These are phyloP conservation scores for Orthonevra nobilis DNA, from an alignment of 2,888 invertebrate genomes.

Conservation along the genomic window DNA sequence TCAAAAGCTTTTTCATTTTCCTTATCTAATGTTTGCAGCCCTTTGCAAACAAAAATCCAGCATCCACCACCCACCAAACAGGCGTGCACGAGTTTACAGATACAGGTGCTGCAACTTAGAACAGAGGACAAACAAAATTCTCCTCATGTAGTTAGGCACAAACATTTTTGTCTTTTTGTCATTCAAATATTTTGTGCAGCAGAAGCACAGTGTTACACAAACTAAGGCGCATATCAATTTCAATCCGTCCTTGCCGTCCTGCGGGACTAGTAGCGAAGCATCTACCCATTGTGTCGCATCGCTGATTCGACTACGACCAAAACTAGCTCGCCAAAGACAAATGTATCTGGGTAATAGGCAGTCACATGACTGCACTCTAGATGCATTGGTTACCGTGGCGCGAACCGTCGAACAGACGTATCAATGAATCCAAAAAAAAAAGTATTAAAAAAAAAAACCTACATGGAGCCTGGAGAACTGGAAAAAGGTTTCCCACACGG, in stretches of 20 bases:
- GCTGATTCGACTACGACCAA: constrained; percentile 30
- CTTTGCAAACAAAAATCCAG: constrained; percentile 35
- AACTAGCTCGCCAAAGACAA: constrained; percentile 39
- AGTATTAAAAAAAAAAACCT: constrained; percentile 15
- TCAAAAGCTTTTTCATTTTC: constrained; percentile 52
- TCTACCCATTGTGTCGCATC: constrained; percentile 23
- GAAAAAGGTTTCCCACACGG: too few relatives aligned
- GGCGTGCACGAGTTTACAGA: neutral
- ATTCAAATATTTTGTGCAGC: constrained; percentile 39
- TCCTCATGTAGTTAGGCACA: constrained; percentile 41
- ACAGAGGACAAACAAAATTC: constrained; percentile 40
- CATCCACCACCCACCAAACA: neutral
- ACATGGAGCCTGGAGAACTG: too few relatives aligned
- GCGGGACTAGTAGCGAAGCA: constrained; percentile 8
- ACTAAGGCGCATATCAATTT: constrained; percentile 27
- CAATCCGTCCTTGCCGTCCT: constrained; percentile 12
- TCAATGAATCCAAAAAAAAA: constrained; percentile 22
- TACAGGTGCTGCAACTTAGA: neutral
- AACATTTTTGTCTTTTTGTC: constrained; percentile 30
- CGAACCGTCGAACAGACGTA: constrained; percentile 21
- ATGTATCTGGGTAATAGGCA: constrained; percentile 62
- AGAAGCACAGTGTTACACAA: constrained; percentile 19
- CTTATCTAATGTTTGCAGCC: constrained; percentile 63
- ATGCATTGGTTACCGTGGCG: constrained; percentile 36
- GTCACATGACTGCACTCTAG: constrained; percentile 60